phyloP scores from a whole-genome alignment of 2,113 vertebrate genomes.

The Pavo muticus region DNA sequence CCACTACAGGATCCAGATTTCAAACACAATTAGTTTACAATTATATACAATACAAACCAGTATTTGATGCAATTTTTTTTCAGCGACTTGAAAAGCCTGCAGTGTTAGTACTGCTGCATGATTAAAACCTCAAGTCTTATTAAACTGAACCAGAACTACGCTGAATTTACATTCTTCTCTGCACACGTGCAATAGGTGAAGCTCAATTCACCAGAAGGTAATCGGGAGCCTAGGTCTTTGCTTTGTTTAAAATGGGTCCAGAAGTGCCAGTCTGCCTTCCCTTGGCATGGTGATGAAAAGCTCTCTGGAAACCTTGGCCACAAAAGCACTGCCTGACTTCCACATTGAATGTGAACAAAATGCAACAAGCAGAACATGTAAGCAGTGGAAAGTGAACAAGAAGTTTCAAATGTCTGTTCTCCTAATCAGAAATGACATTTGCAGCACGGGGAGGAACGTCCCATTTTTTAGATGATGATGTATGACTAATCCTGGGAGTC shows the following conservation, averaged over 20 bases:
- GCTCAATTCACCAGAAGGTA: not conserved
- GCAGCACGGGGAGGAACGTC: not conserved
- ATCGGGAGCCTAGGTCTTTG: not conserved
- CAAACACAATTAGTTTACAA: not conserved
- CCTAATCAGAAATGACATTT: constrained; percentile 5
- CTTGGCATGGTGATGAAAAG: not conserved
- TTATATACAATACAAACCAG: not conserved
- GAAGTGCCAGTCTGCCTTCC: not conserved
- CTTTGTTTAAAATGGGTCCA: not conserved
- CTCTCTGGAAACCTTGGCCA: not conserved
- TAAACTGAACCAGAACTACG: not conserved
- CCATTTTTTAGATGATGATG: not conserved
- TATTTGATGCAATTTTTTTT: not conserved
- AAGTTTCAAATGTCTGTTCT: not conserved
- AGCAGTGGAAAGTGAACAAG: not conserved
- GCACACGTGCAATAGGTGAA: not conserved
- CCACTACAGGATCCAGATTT: not conserved
- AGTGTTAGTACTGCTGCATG: not conserved
- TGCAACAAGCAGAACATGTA: not conserved
- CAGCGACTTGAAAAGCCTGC: not conserved
- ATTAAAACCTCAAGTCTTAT: not conserved
- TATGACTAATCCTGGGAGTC: constrained; percentile 18
- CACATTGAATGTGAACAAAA: not conserved
- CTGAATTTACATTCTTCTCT: not conserved
- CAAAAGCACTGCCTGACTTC: rapidly evolving